phyloP scores from a whole-genome alignment of 2,113 vertebrate genomes.

The Lasiurus borealis region DNA sequence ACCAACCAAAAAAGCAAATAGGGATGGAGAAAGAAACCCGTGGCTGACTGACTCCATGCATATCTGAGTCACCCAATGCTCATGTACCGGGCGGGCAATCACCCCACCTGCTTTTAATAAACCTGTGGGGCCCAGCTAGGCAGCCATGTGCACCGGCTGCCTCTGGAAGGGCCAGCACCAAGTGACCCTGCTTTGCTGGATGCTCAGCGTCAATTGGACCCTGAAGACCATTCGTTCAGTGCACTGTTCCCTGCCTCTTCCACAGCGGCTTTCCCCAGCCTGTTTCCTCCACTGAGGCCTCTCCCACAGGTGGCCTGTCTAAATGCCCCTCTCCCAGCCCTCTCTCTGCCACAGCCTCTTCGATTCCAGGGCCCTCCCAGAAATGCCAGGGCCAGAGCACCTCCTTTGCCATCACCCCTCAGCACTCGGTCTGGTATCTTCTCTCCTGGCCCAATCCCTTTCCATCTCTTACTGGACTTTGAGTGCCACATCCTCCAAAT shows the following conservation, averaged over 20 bases:
- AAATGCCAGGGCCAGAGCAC: neutral
- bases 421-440: neutral
- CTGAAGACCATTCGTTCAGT: neutral
- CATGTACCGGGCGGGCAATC: neutral
- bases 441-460: neutral
- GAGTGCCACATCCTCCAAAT: neutral
- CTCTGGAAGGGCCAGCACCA: neutral
- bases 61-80: neutral
- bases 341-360: neutral
- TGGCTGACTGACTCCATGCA: neutral
- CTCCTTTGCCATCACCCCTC: neutral
- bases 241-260: neutral
- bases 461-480: no score
- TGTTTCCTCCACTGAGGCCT: neutral
- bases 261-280: neutral
- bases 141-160: rapidly evolving
- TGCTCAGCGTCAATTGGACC: rapidly evolving
- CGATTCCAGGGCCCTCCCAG: neutral
- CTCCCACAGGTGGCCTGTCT: neutral
- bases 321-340: neutral
- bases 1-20: conserved; percentile 75
- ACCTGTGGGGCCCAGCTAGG: neutral
- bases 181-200: neutral
- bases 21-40: conserved; percentile 52
- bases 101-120: conserved; percentile 48